Base-by-base conservation (phyloP, 2,888 invertebrate genomes). In the Cephalotes varians region DNA sequence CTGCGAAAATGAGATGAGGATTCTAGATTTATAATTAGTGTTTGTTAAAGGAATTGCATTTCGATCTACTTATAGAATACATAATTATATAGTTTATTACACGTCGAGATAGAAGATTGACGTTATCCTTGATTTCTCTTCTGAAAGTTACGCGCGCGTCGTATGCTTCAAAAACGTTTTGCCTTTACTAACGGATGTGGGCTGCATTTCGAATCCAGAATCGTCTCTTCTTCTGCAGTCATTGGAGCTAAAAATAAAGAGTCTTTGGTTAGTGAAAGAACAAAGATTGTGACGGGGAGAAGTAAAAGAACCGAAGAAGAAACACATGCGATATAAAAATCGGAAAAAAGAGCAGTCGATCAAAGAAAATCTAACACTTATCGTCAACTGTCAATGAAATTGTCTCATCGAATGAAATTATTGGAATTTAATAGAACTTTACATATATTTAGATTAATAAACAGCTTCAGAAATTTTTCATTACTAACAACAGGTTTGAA, bases 131-230 rank as follows among this genome's bases (percentile, higher is more conserved):
- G 49, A 49, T 34, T 51, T 56, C 40, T 64, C 54, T 77, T 69
- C 44, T 28, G 28, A 65, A 40, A 51, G 28, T 65, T 40, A 40
- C 9, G n/a, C 37, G 18, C 12, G 28, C 10, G 40, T 44, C 28
- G 3, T 56, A 49, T 0, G 9, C 9, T 54, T 15, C 10, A 65
- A 28, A 65, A 40, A 65, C 21, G 18, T 51, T 9, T 15, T 65
- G 40, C 28, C 12, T 25, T n/a, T 64, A n/a, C 34, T 44, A 60
- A 47, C 28, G 60, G 47, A 60, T 49, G 49, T 51, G 4, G 25
- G 34, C 62, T 51, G 51, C 37, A 74, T 37, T 49, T 64, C 4
- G 18, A 56, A 44, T 65, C 54, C 10, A 67, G 54, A 77, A 34
- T 67, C 10, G 21, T 77, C 18, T 44, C 56, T 62, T 31, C 5